Base-by-base conservation (phyloP, 2,797 vertebrate species). In the Muraenolepis orangiensis region DNA sequence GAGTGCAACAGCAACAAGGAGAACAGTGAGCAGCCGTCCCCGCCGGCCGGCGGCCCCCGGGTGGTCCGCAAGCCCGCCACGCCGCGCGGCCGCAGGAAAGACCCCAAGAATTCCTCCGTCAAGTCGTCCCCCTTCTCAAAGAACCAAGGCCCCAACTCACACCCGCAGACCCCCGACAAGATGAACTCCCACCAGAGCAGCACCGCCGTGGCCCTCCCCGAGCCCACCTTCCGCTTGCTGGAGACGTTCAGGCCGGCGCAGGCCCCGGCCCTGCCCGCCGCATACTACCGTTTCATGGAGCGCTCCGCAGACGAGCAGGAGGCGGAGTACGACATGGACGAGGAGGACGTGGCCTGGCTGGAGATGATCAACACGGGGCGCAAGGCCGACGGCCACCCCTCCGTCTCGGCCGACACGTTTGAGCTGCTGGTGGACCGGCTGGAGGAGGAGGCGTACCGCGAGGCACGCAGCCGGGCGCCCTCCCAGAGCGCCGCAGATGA, bases 291-390 rank as follows among this genome's bases (percentile, higher is more conserved):
- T 10, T 99, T 93, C 86, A 93, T 97, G 0, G 97, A 99, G 73
- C 96, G 95, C 79, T 93, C 95, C 0, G 87, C 89, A 0, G 97
- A 99, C 86, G 98, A 99, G 75, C 93, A 96, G 10, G 96, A 97
- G 23, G 95, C 97, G 0, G 98, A 99, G 79, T 99, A 99, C 14
- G 98, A 99, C 90, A 98, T 99, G 96, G 98, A 99, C 1, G 98
- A 99, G 89, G 96, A 98, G 86, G 97, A 99, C 90, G 87, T 96
- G 73, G 96, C 97, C 0, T 99, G 98, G 98, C 91, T 99, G 82
- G 96, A 99, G 81, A 97, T 98, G 94, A 94, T 99, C 72, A 99
- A 99, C 0, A 95, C 97, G 79, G 98, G 97, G 88, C 93, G 97
- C 26, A 94, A 91, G 74, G 93, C 87, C 0, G 97, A 98, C 34